A percentile compares a stretch with the other conserved stretches of the same genome.
These are phyloP conservation scores for Montifringilla adamsi DNA, from an alignment of 2,113 vertebrate genomes.

Conservation along the genomic window DNA sequence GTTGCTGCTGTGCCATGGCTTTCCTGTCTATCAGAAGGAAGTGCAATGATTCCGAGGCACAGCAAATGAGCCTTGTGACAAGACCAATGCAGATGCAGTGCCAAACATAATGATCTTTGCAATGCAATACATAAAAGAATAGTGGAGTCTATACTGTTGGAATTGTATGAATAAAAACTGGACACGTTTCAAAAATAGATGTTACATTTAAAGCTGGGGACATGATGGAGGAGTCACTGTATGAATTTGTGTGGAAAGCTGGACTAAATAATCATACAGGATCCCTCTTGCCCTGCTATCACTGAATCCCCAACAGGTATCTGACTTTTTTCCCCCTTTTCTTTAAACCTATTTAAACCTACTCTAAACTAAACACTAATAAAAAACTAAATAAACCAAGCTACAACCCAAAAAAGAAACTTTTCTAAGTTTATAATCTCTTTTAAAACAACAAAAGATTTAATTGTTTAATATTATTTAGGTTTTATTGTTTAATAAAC, in stretches of 20 bases:
- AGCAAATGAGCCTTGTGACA: neutral
- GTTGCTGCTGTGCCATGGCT: neutral
- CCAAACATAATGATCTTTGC: neutral
- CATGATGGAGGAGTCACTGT: neutral
- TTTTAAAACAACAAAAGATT: too few species aligned
- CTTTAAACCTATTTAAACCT: too few species aligned
- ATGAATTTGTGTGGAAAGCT: neutral
- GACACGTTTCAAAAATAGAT: neutral
- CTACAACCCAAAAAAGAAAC: too few species aligned
- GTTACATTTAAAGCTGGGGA: neutral
- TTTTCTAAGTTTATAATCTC: too few species aligned
- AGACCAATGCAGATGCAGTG: neutral
- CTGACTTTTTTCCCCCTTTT: neutral
- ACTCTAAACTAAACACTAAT: too few species aligned
- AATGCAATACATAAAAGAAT: neutral
- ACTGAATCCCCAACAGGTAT: neutral
- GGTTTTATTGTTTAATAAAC: too few species aligned
- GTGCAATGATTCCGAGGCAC: neutral
- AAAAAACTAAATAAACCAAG: too few species aligned
- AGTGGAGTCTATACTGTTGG: neutral
- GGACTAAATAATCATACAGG: neutral
- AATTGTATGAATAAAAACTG: neutral
- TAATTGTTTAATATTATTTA: too few species aligned
- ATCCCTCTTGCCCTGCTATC: neutral
- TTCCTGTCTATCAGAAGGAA: neutral